Evolutionary conservation across 2,797 vertebrate species (phyloP), one percentile per base, ranked within the genome.

Genomic region (Pempheris klunzingeri): DNA sequence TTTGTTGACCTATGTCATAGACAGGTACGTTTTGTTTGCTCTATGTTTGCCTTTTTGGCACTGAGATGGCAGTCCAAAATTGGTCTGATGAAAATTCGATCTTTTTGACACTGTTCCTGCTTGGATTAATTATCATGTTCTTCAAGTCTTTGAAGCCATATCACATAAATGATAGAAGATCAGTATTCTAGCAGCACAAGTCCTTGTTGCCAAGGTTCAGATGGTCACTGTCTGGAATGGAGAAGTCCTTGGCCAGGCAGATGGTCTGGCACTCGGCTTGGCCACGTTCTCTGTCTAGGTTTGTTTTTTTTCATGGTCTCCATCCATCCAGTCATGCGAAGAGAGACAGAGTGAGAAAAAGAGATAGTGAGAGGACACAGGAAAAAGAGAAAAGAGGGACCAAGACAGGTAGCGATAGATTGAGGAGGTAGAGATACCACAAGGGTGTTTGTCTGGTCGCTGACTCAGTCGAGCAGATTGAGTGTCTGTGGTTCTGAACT

Each of bases 181-280:
- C 30, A 38, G 62, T 65, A 49, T 70, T 78, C 30, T n/a, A 20
- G 26, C n/a, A 76, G 55, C 58, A 50, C 24, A 54, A 34, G 57
- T 18, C 15, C 17, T 58, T 63, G 75, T 54, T 75, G 79, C 76
- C 80, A 79, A 65, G 74, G 73, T 76, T 87, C 52, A 82, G 80
- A 59, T 73, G 22, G 74, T 86, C 80, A 66, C 62, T 66, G 82
- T 89, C 67, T 69, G 79, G 71, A 88, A 69, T 41, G 68, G 67
- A 82, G 82, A 74, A 77, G 83, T 75, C 55, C 70, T 83, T 79
- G 87, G 81, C 79, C 80, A 38, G 65, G 75, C 84, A 93, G 92
- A 93, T 88, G 90, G 92, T 81, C 77, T 63, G 71, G 76, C 81
- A 77, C 77, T 69, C 52, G 76, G 74, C 70, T 77, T 66, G 74